Conservation (phyloP, 2,888 invertebrate genomes). For the Cerceris rybyensis region DNA sequence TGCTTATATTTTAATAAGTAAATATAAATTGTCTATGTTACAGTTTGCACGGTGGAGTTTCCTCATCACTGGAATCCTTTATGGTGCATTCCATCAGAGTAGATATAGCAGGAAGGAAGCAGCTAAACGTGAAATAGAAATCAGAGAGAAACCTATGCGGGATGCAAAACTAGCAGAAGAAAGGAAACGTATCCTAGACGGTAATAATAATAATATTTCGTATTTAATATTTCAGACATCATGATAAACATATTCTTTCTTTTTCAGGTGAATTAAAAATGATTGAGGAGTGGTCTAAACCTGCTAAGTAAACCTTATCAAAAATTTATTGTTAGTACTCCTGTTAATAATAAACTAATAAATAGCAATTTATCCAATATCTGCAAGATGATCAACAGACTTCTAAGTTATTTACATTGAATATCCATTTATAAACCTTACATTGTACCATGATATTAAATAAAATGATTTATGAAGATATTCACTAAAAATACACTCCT, state of each 20-base stretch:
- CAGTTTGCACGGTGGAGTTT: constrained; percentile 94
- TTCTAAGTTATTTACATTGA: no score
- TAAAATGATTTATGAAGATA: no score
- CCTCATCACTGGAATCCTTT: constrained; percentile 87
- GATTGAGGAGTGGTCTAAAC: background rate
- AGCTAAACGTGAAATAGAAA: constrained; percentile 86
- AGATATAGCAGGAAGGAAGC: constrained; percentile 87
- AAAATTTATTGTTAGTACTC: constrained; percentile 34
- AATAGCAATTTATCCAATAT: no score
- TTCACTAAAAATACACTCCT: no score
- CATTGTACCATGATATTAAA: background rate
- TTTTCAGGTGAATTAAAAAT: no score
- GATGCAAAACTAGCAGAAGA: constrained; percentile 89
- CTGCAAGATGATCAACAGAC: no score
- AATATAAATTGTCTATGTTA: background rate
- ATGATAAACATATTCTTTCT: no score
- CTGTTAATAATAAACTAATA: constrained; percentile 31
- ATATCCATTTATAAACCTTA: no score
- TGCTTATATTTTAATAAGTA: background rate
- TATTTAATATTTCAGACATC: no score
- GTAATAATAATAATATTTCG: constrained; percentile 18
- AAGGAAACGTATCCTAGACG: constrained; percentile 79
- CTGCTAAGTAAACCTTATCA: background rate
- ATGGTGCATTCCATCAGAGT: constrained; percentile 89
- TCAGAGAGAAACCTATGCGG: constrained; percentile 86